Evolutionary conservation across 2,797 vertebrate species (phyloP).

Genomic region (Brachymystax lenok): DNA sequence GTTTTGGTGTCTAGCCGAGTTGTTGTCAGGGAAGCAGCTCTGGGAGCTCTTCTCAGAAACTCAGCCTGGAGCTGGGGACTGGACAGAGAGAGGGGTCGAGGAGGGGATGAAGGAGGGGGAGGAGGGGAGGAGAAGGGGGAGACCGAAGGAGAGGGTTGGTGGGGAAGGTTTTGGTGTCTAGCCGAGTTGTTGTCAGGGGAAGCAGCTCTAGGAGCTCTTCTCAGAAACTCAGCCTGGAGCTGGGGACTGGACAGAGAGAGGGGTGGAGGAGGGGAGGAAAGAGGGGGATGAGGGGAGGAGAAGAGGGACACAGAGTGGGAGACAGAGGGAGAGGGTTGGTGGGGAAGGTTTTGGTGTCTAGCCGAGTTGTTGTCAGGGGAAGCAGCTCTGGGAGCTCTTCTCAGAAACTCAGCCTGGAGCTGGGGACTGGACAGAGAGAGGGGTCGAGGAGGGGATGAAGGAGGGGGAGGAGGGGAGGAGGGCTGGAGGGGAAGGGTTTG

Average conservation of each 20-base stretch:
- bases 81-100: slow-evolving; percentile 26
- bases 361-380: no score
- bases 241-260: slow-evolving; percentile 41
- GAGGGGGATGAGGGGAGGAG: background rate
- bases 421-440: no score
- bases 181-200: background rate
- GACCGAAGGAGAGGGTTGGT: background rate
- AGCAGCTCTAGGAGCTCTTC: slow-evolving; percentile 6
- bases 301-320: background rate
- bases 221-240: slow-evolving; percentile 40
- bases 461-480: background rate
- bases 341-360: background rate
- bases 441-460: background rate
- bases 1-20: background rate
- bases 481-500: background rate
- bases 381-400: no score
- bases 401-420: no score
- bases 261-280: background rate
- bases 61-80: slow-evolving; percentile 47
- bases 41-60: slow-evolving; percentile 23
- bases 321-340: background rate
- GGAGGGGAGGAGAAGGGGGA: slow-evolving; percentile 8
- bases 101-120: background rate
- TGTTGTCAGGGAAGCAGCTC: background rate
- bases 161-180: background rate